Base-by-base conservation (phyloP, 2,113 vertebrate species). In the Muntiacus reevesi region DNA sequence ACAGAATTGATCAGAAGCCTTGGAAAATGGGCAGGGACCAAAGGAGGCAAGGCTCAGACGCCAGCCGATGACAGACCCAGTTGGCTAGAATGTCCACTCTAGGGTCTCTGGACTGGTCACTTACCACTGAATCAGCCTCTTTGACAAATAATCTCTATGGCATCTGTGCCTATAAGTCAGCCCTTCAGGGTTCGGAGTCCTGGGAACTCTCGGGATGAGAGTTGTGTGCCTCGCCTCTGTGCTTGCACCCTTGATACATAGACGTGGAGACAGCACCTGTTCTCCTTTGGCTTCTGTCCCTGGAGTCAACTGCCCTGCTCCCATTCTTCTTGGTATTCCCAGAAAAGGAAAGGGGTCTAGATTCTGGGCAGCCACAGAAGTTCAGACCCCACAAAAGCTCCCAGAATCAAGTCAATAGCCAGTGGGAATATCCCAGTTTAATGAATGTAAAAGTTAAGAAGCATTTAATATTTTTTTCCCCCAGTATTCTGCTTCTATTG, bases 171-270 rank as follows among this genome's bases (percentile, higher is more conserved):
- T 84, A 11, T 57, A n/a, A 89, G 21, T 67, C 30, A 86, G 9
- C 30, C 19, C 45, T 89, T 89, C 15, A 36, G 87, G 55, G 43
- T 50, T 83, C 14, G 55, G 10, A 36, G 25, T 87, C 76, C 76
- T 82, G 30, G 50, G 11, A 50, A 50, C 12, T 50, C 47, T 50
- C 12, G 47, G 19, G 5, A 4, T 10, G 10, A 52, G 13, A 16
- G 1, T 3, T 62, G 14, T 50, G 25, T 59, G 7, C 2, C 19
- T 45, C 11, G 14, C 50, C 1, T n/a, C 10, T 6, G 12, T 54
- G 14, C 21, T 15, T 52, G 4, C 16, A 21, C 16, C 4, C 25
- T 83, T 0, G 0, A 17, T 55, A 3, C 33, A 3, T 7, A 47
- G 14, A 6, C 3, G 19, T 4, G 9, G 33, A 64, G 21, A 36